These are phyloP conservation scores for Drosophila kanekoi DNA, from an alignment of 2,888 invertebrate genomes.

Conservation along the genomic window DNA sequence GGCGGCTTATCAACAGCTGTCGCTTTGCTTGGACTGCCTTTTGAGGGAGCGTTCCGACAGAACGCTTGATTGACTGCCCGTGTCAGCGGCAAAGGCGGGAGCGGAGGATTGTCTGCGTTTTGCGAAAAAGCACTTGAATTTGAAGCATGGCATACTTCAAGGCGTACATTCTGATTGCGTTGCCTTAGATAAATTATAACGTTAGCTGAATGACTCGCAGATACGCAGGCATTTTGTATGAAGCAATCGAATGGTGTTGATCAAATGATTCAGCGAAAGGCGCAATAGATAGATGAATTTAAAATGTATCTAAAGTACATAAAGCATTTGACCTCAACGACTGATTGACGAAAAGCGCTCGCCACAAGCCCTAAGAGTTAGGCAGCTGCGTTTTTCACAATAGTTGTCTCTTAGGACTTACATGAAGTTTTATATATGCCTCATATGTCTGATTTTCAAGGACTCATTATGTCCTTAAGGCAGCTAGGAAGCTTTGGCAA, in stretches of 20 bases:
- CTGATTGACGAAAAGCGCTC: not conserved
- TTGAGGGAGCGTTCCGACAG: slow-evolving; percentile 39
- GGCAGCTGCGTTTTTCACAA: too few species aligned
- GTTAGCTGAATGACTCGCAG: slow-evolving; percentile 39
- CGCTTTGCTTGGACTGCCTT: slow-evolving; percentile 33
- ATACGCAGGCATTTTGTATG: slow-evolving; percentile 9
- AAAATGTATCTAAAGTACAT: not conserved
- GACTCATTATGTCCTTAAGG: too few species aligned
- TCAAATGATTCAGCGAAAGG: slow-evolving; percentile 18
- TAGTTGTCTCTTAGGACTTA: too few species aligned
- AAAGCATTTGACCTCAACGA: not conserved
- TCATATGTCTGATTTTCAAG: too few species aligned
- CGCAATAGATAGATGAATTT: not conserved
- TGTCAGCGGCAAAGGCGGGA: slow-evolving; percentile 11
- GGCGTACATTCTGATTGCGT: slow-evolving; percentile 32
- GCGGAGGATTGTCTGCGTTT: not conserved
- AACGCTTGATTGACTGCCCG: slow-evolving; percentile 46
- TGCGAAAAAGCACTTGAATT: slow-evolving; percentile 30
- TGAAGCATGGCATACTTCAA: slow-evolving; percentile 39
- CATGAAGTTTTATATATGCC: too few species aligned
- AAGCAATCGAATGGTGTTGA: slow-evolving; percentile 1
- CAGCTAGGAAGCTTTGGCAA: too few species aligned
- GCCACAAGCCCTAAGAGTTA: too few species aligned
- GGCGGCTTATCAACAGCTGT: slow-evolving; percentile 47
- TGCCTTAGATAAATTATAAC: slow-evolving; percentile 43